Percentiles rank a stretch among this genome's conserved stretches.
Evolutionary conservation across 2,113 vertebrate genomes (phyloP).

Genomic region (Glareola pratincola): DNA sequence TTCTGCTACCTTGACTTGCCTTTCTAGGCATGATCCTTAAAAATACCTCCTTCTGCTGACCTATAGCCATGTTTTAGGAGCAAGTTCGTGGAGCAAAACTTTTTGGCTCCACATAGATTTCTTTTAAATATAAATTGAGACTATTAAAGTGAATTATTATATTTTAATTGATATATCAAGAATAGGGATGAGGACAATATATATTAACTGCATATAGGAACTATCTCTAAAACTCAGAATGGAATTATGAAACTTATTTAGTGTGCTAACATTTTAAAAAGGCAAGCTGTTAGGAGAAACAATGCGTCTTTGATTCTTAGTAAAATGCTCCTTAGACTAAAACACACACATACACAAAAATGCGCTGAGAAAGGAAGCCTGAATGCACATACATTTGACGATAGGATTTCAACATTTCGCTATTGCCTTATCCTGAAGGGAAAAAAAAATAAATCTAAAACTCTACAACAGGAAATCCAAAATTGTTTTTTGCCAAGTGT

Average conservation of each 20-base stretch:
- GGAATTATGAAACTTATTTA: neutral
- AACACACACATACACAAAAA: neutral
- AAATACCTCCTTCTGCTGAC: neutral
- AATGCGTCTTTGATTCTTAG: neutral
- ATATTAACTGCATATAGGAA: neutral
- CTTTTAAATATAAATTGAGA: neutral
- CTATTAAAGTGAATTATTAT: neutral
- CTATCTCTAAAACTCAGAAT: neutral
- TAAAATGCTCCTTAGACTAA: neutral
- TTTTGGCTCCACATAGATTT: accelerated
- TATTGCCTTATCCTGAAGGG: neutral
- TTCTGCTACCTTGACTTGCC: neutral
- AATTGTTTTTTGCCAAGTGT: neutral
- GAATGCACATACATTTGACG: neutral
- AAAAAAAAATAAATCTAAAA: neutral
- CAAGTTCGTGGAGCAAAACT: too few relatives aligned
- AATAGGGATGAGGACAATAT: neutral
- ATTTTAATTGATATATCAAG: neutral
- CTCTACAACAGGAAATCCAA: neutral
- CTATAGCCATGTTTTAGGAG: neutral
- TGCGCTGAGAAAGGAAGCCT: neutral
- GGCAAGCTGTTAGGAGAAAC: neutral
- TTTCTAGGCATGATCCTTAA: neutral
- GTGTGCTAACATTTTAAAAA: neutral
- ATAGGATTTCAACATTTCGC: neutral